Base-by-base conservation (phyloP, 2,797 vertebrate genomes). In the Microchirus variegatus region DNA sequence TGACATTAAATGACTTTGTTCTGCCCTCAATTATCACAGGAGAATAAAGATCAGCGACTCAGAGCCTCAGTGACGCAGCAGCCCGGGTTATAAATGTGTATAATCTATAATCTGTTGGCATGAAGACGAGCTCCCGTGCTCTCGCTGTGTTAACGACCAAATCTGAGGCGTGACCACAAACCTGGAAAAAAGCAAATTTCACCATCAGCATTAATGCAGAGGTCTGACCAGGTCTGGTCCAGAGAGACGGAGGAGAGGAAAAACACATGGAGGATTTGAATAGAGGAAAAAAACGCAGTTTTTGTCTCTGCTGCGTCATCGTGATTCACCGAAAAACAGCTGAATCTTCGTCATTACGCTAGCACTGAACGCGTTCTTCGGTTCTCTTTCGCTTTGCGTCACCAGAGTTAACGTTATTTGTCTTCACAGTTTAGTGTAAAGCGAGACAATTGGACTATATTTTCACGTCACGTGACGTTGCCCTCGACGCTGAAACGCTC, bases 81-180 rank as follows among this genome's bases (percentile, higher is more conserved):
- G 70, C 70, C 66, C 51, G 56, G 72, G 80, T 79, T 75, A 80
- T 79, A 75, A 76, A 85, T 83, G 56, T 74, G 73, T 79, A 76
- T 85, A 75, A 83, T 85, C 65, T 73, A 71, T 65, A 67, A 66
- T 78, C 67, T 46, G 67, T 49, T 64, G 80, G 71, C 67, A 81
- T 85, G 70, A 80, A 76, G 70, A 78, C 65, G 58, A 19, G 19
- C 49, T 67, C 53, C 50, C 17, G 6, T 75, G 82, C 70, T 18
- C 70, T 78, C 57, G 10, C 67, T 64, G 73, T 71, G 40, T 75
- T 68, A 78, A 78, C 45, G 48, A 18, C 18, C 40, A 55, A 66
- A 78, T 77, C 11, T 6, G 52, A 78, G 77, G 67, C 36, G 63
- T 47, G 65, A 61, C 63, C 16, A 63, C 44, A 47, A 8, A 53